Conservation (phyloP, 2,113 vertebrate species). For the Alethe castanea region DNA sequence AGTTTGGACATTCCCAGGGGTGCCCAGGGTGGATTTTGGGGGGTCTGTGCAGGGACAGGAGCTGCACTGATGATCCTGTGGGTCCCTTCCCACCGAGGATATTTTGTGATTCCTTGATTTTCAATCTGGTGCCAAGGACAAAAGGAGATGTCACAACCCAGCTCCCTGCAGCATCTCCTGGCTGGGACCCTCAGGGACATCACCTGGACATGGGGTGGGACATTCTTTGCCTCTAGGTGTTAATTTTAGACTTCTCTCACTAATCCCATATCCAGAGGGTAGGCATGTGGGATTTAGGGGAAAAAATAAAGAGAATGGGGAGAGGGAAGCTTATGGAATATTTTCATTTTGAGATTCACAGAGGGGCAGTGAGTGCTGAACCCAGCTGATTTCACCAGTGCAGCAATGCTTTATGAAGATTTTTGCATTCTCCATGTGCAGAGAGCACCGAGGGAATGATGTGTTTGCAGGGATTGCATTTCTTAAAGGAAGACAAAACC, state of each 20-base stretch:
- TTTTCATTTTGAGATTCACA: not conserved
- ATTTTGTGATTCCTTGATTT: not conserved
- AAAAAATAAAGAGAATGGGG: not conserved
- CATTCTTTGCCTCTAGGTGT: not conserved
- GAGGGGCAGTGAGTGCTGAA: not conserved
- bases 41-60: not conserved
- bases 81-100: not conserved
- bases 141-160: not conserved
- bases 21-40: not conserved
- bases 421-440: not conserved
- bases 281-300: not conserved
- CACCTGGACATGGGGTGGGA: not conserved
- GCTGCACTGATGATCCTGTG: fast-evolving
- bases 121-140: not conserved
- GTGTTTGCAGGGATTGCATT: not conserved
- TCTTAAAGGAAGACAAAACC: slow-evolving; percentile 20
- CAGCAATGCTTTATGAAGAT: fast-evolving
- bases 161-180: not conserved
- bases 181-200: not conserved
- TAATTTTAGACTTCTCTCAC: not conserved
- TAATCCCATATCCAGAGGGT: not conserved
- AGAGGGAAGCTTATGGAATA: not conserved
- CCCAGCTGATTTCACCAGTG: not conserved
- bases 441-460: not conserved
- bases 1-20: not conserved